Evolutionary conservation across 2,113 vertebrate species (phyloP).

Genomic region (Nothobranchius kuhntae): DNA sequence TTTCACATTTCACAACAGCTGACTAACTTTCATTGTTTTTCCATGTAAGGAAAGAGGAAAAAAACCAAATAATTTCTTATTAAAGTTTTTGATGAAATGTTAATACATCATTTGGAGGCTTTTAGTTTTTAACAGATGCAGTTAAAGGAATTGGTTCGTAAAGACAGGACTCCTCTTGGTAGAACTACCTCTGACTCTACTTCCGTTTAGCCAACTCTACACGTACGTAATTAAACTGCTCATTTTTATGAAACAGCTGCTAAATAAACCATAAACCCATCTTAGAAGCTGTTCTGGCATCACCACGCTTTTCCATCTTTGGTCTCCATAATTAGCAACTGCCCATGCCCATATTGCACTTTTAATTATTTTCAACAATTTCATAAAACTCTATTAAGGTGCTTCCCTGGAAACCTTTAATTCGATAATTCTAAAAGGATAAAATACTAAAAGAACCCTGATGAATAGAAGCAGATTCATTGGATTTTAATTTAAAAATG

Average conservation of each 20-base stretch:
- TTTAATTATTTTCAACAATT: background rate
- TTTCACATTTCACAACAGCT: too few relatives aligned
- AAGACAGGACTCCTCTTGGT: background rate
- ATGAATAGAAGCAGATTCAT: slow-evolving; percentile 15
- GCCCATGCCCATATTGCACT: slow-evolving; percentile 7
- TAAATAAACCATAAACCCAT: slow-evolving; percentile 6
- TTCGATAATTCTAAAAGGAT: slow-evolving; percentile 10
- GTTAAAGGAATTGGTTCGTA: background rate
- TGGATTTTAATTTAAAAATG: background rate
- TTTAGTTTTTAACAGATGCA: background rate
- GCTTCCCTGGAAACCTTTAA: slow-evolving; percentile 21
- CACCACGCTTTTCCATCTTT: slow-evolving; percentile 20
- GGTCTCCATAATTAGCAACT: slow-evolving; percentile 8
- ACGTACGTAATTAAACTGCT: slow-evolving; percentile 49
- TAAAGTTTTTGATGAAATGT: too few relatives aligned
- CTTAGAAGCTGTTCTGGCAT: slow-evolving; percentile 1
- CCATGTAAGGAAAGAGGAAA: too few relatives aligned
- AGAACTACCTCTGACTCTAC: slow-evolving; percentile 32
- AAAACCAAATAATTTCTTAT: too few relatives aligned
- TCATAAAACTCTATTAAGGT: slow-evolving; percentile 16
- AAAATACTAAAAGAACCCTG: background rate
- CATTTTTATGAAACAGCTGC: slow-evolving; percentile 11
- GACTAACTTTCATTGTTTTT: too few relatives aligned
- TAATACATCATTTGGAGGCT: too few relatives aligned
- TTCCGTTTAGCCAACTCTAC: slow-evolving; percentile 38